Base-by-base conservation (phyloP, 2,797 vertebrate species). In the Cyclopterus lumpus region DNA sequence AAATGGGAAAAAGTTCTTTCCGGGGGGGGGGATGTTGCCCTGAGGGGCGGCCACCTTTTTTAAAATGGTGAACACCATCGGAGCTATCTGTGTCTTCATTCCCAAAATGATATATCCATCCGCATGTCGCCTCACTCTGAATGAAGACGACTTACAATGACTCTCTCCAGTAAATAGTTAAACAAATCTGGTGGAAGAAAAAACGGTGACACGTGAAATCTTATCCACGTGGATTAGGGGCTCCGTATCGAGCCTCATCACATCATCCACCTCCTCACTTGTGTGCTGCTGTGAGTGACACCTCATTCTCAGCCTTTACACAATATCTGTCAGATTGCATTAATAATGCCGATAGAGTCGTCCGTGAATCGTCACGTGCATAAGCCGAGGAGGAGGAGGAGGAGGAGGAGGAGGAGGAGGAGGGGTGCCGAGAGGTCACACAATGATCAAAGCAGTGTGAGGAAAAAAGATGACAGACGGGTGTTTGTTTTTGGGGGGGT, bases 281-380 rank as follows among this genome's bases (percentile, higher is more conserved):
- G 84, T 86, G 85, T 88, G 84, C 69, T 44, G 81, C 80, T 30
- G 8, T 72, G 79, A 86, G 77, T 82, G 84, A 78, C 81, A 73
- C 70, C 40, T 84, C 40, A 6, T 75, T 36, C 55, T 66, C 73
- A 53, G 74, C 75, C 71, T 75, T 75, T n/a, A 72, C 71, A 86
- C 75, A 65, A 73, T 79, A 71, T 86, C 79, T 89, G 84, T 84
- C 83, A 85, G 77, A 73, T 73, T 81, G 74, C 28, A 71, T 89
- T 86, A 88, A 82, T 84, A 77, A 84, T 75, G 80, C 57, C 14
- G 87, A 86, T 76, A 2, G 76, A 85, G 71, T 28, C 22, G 73
- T 66, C 8, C 55, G 71, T 73, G 84, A 82, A 77, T 70, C n/a
- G 67, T 78, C 75, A 68, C 51, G 67, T 32, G 81, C 75, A 63